Evolutionary conservation across 2,113 vertebrate species (phyloP), one percentile per base, ranked within the genome.

Genomic region (Arenaria interpres): DNA sequence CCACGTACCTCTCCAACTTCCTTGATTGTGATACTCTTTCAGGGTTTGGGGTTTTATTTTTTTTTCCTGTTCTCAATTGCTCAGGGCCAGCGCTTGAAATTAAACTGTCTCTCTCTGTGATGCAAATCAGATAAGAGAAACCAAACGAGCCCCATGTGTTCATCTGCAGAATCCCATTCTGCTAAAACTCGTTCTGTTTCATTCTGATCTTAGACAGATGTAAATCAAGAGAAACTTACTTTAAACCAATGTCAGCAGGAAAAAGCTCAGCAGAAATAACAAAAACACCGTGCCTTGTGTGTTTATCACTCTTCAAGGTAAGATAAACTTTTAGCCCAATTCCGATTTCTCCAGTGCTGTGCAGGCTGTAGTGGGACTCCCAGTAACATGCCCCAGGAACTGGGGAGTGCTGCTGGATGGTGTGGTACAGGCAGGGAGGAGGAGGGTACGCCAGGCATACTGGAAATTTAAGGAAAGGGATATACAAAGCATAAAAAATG

Each of bases 101-200:
- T 62, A 94, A 95, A 95, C 78, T 93, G 81, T 88, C 94, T 86
- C 82, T 68, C 54, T 25, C 1, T 51, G 89, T 67, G 96, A 95
- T 97, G 93, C 95, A 95, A 88, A 96, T 97, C 93, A 96, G 96
- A 93, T 62, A 91, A 90, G 88, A 86, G 93, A 85, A 93, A 91
- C 85, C 90, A 90, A 95, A 93, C 7, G 88, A 96, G 93, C 95
- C 91, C 95, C 54, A 21, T 77, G 96, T 66, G 90, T 85, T 91
- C 95, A 41, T 90, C 90, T 76, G 75, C 89, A 90, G 78, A 71
- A 77, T 80, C 93, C 89, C n/a, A 43, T 76, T 91, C 96, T 93
- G 93, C 90, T 92, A 20, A n/a, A 92, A 68, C 71, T 89, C 27
- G 24, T 91, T 78, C 84, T 75, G 85, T 22, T 85, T 51, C 87